Percentiles rank a stretch among this genome's conserved stretches.
These are phyloP conservation scores for Antennarius striatus DNA, from an alignment of 2,113 vertebrate species.

Conservation along the genomic window DNA sequence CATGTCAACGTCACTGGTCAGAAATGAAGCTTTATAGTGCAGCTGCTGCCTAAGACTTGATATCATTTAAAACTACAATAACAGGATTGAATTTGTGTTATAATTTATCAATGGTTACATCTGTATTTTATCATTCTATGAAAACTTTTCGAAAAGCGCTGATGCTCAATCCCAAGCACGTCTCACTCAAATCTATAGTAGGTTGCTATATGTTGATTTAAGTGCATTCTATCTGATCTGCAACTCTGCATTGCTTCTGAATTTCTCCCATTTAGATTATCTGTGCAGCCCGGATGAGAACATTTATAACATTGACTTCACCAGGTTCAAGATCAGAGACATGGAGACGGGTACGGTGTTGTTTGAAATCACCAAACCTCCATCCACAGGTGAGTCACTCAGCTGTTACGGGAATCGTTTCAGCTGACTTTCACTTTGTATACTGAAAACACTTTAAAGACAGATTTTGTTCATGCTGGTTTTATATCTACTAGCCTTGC, in stretches of 20 bases:
- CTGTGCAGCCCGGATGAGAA: conserved; percentile 94
- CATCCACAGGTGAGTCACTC: conserved; percentile 80
- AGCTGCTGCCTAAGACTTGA: no score
- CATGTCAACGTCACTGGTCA: no score
- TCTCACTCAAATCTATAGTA: no score
- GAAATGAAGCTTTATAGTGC: no score
- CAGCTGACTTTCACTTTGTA: background rate
- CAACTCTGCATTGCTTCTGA: background rate
- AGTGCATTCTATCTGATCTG: background rate
- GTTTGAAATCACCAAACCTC: conserved; percentile 98
- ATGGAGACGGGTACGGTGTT: conserved; percentile 96
- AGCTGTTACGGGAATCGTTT: background rate
- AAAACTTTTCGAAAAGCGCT: no score
- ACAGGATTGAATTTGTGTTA: no score
- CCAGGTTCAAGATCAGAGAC: conserved; percentile 97
- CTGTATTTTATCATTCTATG: no score
- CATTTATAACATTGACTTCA: conserved; percentile 95
- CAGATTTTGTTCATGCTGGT: background rate
- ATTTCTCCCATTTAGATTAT: conserved; percentile 82
- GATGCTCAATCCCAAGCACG: no score
- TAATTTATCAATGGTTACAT: no score
- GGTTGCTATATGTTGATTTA: no score
- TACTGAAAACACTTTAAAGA: background rate
- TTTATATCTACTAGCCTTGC: no score
- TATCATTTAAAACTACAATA: no score